Conservation (phyloP, 2,797 vertebrate species). For the Pachyuromys duprasi region DNA sequence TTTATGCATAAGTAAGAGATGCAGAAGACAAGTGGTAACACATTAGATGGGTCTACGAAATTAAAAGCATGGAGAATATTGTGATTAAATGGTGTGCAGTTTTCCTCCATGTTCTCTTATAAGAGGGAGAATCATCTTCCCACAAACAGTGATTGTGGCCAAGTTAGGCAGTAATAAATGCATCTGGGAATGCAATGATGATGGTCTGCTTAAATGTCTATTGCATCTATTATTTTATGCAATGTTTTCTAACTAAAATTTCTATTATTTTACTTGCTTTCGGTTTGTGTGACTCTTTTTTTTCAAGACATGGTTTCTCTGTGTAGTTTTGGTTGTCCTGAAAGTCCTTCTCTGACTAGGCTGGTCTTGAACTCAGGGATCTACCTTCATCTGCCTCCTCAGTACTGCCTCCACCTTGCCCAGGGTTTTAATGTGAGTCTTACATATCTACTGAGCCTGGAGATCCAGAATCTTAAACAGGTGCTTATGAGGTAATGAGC, state of each 20-base stretch:
- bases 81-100: conserved; percentile 34
- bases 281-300: not conserved
- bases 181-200: not conserved
- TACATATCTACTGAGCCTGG: not conserved
- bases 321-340: not conserved
- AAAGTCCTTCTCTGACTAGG: not conserved
- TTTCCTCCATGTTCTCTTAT: conserved; percentile 1
- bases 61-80: conserved; percentile 9
- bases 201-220: not conserved
- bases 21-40: not conserved
- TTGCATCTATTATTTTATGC: conserved; percentile 18
- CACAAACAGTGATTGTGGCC: not conserved
- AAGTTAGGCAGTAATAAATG: not conserved
- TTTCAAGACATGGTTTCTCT: not conserved
- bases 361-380: not conserved
- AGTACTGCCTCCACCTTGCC: not conserved
- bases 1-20: conserved; percentile 34
- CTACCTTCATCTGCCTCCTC: not conserved
- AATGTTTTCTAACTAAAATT: conserved; percentile 29
- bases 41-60: not conserved
- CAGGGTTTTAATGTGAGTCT: not conserved
- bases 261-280: not conserved
- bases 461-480: conserved; percentile 21
- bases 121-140: not conserved
- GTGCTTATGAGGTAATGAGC: not conserved